phyloP scores from a whole-genome alignment of 2,113 vertebrate species.

The Marmota monax region DNA sequence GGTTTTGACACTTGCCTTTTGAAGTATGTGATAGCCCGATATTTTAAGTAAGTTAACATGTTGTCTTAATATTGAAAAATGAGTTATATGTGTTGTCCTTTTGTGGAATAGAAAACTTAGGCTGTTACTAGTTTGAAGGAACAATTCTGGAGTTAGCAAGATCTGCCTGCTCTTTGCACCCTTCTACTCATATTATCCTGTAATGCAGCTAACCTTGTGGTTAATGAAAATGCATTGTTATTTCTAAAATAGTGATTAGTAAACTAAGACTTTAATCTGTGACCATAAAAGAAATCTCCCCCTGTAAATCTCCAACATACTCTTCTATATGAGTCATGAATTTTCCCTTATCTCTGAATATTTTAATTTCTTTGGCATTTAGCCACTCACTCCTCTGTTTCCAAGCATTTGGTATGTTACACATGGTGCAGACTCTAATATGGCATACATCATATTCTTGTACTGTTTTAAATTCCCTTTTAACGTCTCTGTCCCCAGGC shows the following conservation, averaged over 20 bases:
- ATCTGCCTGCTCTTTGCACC: neutral
- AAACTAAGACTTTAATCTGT: neutral
- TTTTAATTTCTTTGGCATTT: neutral
- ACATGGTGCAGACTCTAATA: no score
- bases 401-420: neutral
- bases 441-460: neutral
- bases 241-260: neutral
- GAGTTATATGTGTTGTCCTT: neutral
- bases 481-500: neutral
- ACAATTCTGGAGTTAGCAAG: neutral
- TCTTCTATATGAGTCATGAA: neutral
- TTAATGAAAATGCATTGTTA: neutral
- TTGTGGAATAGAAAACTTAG: neutral
- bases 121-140: neutral
- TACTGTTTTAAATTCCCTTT: neutral
- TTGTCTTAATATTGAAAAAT: constrained; percentile 7
- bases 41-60: neutral
- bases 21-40: neutral
- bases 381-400: neutral
- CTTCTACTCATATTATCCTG: no score
- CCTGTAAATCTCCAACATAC: neutral
- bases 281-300: neutral
- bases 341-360: neutral
- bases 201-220: neutral
- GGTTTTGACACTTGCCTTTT: neutral